Conservation (phyloP, 2,888 invertebrate genomes). For the Endotricha flammealis region DNA sequence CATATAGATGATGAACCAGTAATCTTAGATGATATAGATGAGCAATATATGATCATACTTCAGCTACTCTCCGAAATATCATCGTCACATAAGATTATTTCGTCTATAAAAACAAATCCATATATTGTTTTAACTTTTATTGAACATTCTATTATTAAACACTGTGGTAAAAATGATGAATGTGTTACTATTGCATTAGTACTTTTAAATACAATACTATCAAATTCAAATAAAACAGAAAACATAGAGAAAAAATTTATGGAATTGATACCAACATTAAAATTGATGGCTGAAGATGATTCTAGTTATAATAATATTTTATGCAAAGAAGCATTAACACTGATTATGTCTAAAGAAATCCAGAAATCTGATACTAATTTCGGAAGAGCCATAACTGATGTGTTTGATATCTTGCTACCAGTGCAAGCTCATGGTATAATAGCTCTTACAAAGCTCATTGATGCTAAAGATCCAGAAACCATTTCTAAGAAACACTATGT, state of each 20-base stretch:
- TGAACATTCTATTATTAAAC: slow-evolving; percentile 53
- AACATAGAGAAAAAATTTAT: slow-evolving; percentile 35
- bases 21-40: slow-evolving; percentile 41
- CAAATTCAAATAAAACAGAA: slow-evolving; percentile 35
- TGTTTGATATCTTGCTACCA: slow-evolving; percentile 85
- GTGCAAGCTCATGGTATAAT: slow-evolving; percentile 89
- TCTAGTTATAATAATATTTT: slow-evolving; percentile 43
- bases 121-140: slow-evolving; percentile 65
- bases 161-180: slow-evolving; percentile 45
- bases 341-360: slow-evolving; percentile 36
- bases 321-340: slow-evolving; percentile 50
- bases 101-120: slow-evolving; percentile 60
- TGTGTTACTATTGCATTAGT: slow-evolving; percentile 61
- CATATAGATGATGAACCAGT: slow-evolving; percentile 50
- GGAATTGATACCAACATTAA: slow-evolving; percentile 44
- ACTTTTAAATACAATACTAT: slow-evolving; percentile 57
- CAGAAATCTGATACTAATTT: slow-evolving; percentile 54
- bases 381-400: slow-evolving; percentile 81
- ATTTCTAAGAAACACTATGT: slow-evolving; percentile 81
- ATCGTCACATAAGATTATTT: slow-evolving; percentile 57
- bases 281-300: slow-evolving; percentile 35
- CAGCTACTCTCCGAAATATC: slow-evolving; percentile 73
- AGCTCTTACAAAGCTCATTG: slow-evolving; percentile 83
- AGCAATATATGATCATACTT: slow-evolving; percentile 63
- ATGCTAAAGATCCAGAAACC: slow-evolving; percentile 80